These are phyloP conservation scores for Diplodus puntazzo DNA, from an alignment of 2,797 vertebrate species.

Conservation along the genomic window DNA sequence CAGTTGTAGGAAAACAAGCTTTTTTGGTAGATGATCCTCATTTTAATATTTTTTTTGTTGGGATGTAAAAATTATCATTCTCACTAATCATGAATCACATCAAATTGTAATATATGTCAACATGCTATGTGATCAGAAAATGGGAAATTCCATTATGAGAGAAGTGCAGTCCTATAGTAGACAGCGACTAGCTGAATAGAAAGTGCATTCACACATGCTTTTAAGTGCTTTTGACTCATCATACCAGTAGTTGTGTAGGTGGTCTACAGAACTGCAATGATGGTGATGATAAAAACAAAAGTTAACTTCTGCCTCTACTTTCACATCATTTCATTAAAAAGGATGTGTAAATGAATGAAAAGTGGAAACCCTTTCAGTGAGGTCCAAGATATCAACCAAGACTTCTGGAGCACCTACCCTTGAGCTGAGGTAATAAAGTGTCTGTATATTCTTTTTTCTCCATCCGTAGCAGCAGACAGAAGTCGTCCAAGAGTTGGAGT, in stretches of 20 bases:
- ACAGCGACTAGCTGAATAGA: not conserved
- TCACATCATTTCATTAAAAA: constrained; percentile 10
- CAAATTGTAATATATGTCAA: too few species aligned
- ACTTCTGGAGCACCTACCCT: not conserved
- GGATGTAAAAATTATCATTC: too few species aligned
- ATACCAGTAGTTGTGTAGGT: not conserved
- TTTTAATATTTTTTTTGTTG: too few species aligned
- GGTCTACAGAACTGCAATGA: not conserved
- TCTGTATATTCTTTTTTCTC: not conserved
- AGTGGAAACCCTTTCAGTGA: not conserved
- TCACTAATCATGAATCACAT: too few species aligned
- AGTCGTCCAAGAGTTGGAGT: constrained; percentile 95
- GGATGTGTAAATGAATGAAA: not conserved
- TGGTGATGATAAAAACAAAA: constrained; percentile 1
- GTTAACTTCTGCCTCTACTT: not conserved
- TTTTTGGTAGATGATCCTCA: too few species aligned
- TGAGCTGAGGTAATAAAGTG: not conserved
- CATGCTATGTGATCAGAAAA: not conserved
- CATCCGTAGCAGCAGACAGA: constrained; percentile 87
- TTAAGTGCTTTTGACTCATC: constrained; percentile 1
- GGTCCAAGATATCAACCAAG: not conserved
- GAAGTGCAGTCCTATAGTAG: not conserved
- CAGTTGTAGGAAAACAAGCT: too few species aligned
- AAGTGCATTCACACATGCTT: not conserved
- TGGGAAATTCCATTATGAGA: not conserved